Percentiles rank a stretch among this genome's conserved stretches.
Evolutionary conservation across 1,140 invertebrate species (phyloP).

Genomic region (Zaprionus ghesquierei): DNA sequence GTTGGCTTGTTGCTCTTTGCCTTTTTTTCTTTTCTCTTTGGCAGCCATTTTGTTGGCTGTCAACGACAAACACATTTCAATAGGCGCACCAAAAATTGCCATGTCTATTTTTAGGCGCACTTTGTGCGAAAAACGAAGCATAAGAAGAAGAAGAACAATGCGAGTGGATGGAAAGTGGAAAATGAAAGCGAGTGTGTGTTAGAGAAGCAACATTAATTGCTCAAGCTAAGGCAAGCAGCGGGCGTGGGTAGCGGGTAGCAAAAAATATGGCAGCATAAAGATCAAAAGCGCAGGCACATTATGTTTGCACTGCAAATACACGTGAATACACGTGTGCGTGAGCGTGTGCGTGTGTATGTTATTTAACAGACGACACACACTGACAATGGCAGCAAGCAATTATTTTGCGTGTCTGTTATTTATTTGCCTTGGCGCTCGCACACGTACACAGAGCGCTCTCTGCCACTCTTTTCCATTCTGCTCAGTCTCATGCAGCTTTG

Average conservation of each 20-base stretch:
- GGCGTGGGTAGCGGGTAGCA: neutral
- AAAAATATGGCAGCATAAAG: neutral
- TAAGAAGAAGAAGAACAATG: neutral
- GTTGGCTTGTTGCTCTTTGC: neutral
- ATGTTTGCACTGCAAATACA: neutral
- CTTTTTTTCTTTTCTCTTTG: too few species aligned
- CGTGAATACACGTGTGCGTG: neutral
- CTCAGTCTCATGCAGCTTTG: neutral
- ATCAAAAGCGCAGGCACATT: neutral
- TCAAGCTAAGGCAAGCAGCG: neutral
- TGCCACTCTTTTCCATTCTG: too few species aligned
- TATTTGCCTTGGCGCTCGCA: neutral
- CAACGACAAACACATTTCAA: conserved; percentile 61
- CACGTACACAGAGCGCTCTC: neutral
- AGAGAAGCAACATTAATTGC: conserved; percentile 32
- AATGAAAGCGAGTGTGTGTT: neutral
- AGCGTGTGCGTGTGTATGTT: neutral
- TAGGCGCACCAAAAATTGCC: conserved; percentile 58
- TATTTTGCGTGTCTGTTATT: neutral
- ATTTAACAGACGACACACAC: neutral
- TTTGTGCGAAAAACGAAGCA: conserved; percentile 12
- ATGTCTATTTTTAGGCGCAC: conserved; percentile 69
- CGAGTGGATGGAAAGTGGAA: neutral
- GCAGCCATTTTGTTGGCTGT: conserved; percentile 42
- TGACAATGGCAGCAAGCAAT: neutral